phyloP scores from a whole-genome alignment of 2,797 vertebrate species.

The Thalassophryne amazonica region DNA sequence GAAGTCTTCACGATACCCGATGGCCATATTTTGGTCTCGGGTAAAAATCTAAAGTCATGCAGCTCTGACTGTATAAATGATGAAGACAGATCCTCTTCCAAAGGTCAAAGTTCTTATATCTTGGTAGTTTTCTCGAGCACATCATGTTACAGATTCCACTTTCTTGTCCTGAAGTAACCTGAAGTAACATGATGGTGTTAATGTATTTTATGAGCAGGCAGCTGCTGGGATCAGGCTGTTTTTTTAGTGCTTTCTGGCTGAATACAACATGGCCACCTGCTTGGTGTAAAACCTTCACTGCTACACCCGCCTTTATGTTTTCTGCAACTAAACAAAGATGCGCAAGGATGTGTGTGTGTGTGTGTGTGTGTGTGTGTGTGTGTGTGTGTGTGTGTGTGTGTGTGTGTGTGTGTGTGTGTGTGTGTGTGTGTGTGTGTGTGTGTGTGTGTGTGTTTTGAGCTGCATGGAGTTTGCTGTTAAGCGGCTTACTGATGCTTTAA shows the following conservation, averaged over 20 bases:
- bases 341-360: conserved; percentile 49
- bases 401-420: too few relatives aligned
- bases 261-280: conserved; percentile 77
- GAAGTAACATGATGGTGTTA: conserved; percentile 76
- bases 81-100: background rate
- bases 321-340: conserved; percentile 65
- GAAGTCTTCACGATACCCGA: too few relatives aligned
- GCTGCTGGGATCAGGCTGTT: conserved; percentile 71
- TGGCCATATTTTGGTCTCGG: too few relatives aligned
- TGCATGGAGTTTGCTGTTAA: conserved; percentile 60
- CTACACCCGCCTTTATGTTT: conserved; percentile 64
- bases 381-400: too few relatives aligned
- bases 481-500: conserved; percentile 55
- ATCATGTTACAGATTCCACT: conserved; percentile 25
- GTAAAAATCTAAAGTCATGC: too few relatives aligned
- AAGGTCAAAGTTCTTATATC: conserved; percentile 35
- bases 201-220: conserved; percentile 79
- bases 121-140: conserved; percentile 31
- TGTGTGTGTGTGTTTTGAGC: too few relatives aligned
- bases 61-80: too few relatives aligned
- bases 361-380: too few relatives aligned
- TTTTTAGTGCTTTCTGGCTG: conserved; percentile 74
- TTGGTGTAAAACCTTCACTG: conserved; percentile 61
- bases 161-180: conserved; percentile 48
- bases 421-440: too few relatives aligned